Evolutionary conservation across 2,888 invertebrate genomes (phyloP).

Genomic region (Eupithecia abbreviata): DNA sequence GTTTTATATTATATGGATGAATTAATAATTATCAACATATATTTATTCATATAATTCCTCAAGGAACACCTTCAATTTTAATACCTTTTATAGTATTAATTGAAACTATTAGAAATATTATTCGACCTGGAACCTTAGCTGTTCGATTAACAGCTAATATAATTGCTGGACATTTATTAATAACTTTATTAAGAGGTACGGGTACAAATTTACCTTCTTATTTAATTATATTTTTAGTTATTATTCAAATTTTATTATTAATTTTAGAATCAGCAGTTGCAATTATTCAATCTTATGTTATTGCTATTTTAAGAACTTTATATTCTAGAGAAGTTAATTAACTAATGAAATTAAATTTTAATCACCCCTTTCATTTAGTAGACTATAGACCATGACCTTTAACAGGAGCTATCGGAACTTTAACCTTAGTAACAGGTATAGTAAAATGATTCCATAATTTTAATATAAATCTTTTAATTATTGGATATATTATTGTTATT

Average conservation of each 20-base stretch:
- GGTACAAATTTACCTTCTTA: conserved; percentile 55
- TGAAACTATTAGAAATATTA: conserved; percentile 89
- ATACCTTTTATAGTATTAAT: conserved; percentile 90
- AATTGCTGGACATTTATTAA: conserved; percentile 83
- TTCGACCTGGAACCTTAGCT: conserved; percentile 87
- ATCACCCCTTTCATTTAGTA: conserved; percentile 87
- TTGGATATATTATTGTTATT: conserved; percentile 75
- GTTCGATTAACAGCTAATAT: conserved; percentile 90
- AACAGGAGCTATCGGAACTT: conserved; percentile 83
- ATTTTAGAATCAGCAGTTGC: conserved; percentile 85
- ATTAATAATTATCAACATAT: conserved; percentile 85
- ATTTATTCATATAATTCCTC: conserved; percentile 87
- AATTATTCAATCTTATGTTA: conserved; percentile 87
- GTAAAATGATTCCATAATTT: conserved; percentile 86
- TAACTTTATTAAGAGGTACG: conserved; percentile 83
- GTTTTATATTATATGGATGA: conserved; percentile 87
- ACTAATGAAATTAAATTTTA: conserved; percentile 78
- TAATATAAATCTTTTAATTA: conserved; percentile 77
- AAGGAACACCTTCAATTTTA: conserved; percentile 85
- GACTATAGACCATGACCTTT: conserved; percentile 87
- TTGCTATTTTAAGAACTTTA: conserved; percentile 85
- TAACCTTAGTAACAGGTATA: conserved; percentile 83
- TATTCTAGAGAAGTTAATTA: conserved; percentile 87
- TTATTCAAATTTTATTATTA: conserved; percentile 80
- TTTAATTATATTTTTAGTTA: conserved; percentile 65